Evolutionary conservation across 1,140 invertebrate species (phyloP).

Genomic region (Aphaenogaster floridana): DNA sequence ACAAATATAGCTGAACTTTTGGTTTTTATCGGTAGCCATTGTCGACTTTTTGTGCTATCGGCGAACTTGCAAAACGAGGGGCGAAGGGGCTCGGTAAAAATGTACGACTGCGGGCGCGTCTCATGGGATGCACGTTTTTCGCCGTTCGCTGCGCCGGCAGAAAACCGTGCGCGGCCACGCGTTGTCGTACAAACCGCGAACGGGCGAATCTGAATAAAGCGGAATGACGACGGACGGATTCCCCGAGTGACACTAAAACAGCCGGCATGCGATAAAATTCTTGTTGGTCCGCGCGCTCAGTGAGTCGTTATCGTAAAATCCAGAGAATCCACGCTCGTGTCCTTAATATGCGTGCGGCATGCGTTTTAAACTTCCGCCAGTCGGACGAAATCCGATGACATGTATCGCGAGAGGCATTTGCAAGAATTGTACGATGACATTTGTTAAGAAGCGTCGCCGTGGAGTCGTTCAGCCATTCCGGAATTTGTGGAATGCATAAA

Average conservation of each 20-base stretch:
- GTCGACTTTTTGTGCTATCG: conserved; percentile 35
- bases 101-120: conserved; percentile 23
- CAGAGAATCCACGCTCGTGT: not conserved
- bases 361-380: conserved; percentile 27
- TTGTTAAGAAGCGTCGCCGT: conserved; percentile 59
- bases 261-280: conserved; percentile 39
- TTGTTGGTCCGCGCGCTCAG: conserved; percentile 22
- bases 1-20: conserved; percentile 3
- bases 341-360: not conserved
- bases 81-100: conserved; percentile 17
- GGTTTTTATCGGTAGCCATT: conserved; percentile 24
- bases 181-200: conserved; percentile 35
- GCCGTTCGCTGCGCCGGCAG: not conserved
- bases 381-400: not conserved
- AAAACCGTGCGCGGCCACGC: conserved; percentile 34
- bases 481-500: conserved; percentile 65
- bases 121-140: conserved; percentile 12
- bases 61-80: conserved; percentile 4
- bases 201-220: conserved; percentile 44
- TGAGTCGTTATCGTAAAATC: conserved; percentile 52
- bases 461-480: conserved; percentile 30
- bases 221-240: conserved; percentile 1
- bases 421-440: conserved; percentile 37
- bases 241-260: conserved; percentile 41
- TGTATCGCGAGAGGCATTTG: conserved; percentile 2